Base-by-base conservation (phyloP, 2,113 vertebrate species). In the Fulmarus glacialis region DNA sequence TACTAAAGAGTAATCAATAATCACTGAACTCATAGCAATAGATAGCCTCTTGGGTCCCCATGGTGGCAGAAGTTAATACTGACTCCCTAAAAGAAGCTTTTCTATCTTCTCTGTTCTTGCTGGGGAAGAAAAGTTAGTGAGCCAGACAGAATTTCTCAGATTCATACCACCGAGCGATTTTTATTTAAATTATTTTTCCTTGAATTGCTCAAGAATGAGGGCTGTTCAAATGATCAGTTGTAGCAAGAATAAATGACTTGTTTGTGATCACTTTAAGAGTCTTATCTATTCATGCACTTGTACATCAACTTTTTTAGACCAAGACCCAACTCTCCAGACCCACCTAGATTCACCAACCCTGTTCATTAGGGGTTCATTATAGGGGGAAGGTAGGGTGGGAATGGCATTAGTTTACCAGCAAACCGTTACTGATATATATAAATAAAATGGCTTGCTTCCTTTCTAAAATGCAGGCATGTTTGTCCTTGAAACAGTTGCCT, bases 1-100 rank as follows among this genome's bases (percentile, higher is more conserved):
- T 89, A 12, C 5, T 50, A 19, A 52, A 60, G 34, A 59, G 21
- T 58, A 42, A 92, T 91, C 70, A 82, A 70, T 91, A 94, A 91
- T 91, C 73, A 42, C 52, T 87, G 53, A 89, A 50, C 89, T 89
- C 47, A 36, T 68, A 63, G 27, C 45, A 74, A 84, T 24, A 71
- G 38, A 19, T 50, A 68, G 16, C 60, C 53, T 89, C 24, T 48
- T 75, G 52, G 9, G 56, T 83, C 24, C 9, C 14, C 13, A 24
- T 6, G 23, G 64, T 40, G 30, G 52, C 34, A 72, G 47, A 71
- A 87, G 18, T n/a, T 92, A 63, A 67, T 52, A 66, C 8, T 55
- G 52, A 19, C 27, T 96, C 52, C 52, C 15, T 32, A 23, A 47
- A 72, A 72, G 9, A 81, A 36, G 5, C 3, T 36, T 50, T 75